Percentiles rank a stretch among this genome's conserved stretches.
Conservation (phyloP, 1,140 invertebrate genomes). For the Neotoxoptera formosana region DNA sequence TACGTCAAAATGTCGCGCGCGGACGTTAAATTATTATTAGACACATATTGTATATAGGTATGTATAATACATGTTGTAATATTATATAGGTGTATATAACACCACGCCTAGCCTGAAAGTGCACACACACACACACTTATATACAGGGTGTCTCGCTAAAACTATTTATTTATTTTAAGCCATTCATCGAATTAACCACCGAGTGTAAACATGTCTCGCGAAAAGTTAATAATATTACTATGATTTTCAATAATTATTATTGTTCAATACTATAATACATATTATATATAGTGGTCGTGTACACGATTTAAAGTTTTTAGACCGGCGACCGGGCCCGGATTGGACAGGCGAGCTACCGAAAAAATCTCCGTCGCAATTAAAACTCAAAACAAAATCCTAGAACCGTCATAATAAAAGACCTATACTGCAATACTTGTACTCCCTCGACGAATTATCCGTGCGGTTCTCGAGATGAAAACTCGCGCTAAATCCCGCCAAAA, state of each 20-base stretch:
- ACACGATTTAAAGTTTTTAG: neutral
- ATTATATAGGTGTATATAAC: too few relatives aligned
- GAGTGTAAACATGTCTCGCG: neutral
- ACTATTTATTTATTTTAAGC: neutral
- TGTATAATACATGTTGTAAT: neutral
- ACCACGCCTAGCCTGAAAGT: neutral
- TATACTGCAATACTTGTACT: too few relatives aligned
- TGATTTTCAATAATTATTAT: neutral
- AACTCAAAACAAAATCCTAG: too few relatives aligned
- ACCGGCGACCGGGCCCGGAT: too few relatives aligned
- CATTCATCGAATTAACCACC: neutral
- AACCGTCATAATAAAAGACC: too few relatives aligned
- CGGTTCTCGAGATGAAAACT: too few relatives aligned
- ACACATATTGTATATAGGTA: neutral
- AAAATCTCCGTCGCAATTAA: too few relatives aligned
- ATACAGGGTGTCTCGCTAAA: neutral
- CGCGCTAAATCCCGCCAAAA: too few relatives aligned
- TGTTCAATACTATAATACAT: neutral
- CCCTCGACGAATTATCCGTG: too few relatives aligned
- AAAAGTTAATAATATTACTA: neutral
- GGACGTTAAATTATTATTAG: conserved; percentile 6
- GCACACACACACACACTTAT: neutral
- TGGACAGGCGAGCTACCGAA: too few relatives aligned
- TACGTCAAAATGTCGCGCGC: neutral
- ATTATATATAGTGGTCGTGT: neutral